Evolutionary conservation across 64 coral and sea anemone species (phyloP), one percentile per base, ranked within the genome.

Genomic region (Porites lutea): DNA sequence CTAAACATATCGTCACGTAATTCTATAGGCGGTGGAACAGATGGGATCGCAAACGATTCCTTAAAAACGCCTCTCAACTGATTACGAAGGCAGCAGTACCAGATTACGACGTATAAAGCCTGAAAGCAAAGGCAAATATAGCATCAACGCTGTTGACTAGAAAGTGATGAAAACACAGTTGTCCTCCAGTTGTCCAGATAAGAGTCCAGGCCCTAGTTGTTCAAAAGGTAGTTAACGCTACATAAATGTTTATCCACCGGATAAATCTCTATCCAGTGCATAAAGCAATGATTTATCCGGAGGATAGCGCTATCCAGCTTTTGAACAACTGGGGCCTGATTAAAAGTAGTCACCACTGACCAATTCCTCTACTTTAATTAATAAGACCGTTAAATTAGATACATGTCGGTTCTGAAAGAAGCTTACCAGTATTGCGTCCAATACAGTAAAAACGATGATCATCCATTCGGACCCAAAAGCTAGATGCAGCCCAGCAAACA

Each of bases 51-150:
- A 57, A 96, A 99, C 20, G 90, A 82, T 19, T 73, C 57, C 71
- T 96, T 93, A 48, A 96, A 99, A 52, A 96, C 93, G 14, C 94
- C 83, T 2, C 97, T 88, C 49, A 95, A 89, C 93, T 99, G 97
- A 76, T 99, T 99, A 16, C 97, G 94, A 16, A 99, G 53, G 58
- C 96, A 90, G 71, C 95, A 99, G 82, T 93, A 99, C 71, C 95
- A 79, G 53, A 99, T 99, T 16, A 99, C 93, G 18, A 96, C 94
- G 83, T 99, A 99, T n/a, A 99, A 46, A 5, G 94, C 97, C 97
- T 99, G 76, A 85, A n/a, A 73, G 9, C 71, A 88, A 77, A 52
- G 15, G 20, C 8, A 76, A 48, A 23, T 37, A 37, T 46, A 19
- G 60, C 37, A 59, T 5, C 3, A 18, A 79, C 11, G n/a, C 13